These are phyloP conservation scores for Artibeus jamaicensis DNA, from an alignment of 2,797 vertebrate genomes.

Conservation along the genomic window DNA sequence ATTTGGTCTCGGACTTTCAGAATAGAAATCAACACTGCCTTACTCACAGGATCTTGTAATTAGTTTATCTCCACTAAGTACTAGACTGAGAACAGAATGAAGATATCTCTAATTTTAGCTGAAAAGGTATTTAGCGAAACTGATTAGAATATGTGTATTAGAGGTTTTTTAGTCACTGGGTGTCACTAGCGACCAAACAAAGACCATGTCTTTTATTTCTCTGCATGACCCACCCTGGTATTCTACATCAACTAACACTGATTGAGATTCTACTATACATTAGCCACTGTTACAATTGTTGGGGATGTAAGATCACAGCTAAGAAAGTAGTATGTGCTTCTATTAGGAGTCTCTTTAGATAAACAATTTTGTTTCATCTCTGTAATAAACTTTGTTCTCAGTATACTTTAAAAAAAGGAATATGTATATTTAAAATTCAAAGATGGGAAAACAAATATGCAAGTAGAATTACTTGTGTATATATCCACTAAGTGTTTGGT, in stretches of 20 bases:
- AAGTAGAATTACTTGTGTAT: conserved; percentile 5
- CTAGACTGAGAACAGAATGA: background rate
- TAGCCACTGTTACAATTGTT: background rate
- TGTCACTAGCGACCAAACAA: conserved; percentile 4
- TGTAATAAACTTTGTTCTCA: conserved; percentile 58
- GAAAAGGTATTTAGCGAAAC: background rate
- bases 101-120: conserved; percentile 14
- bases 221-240: background rate
- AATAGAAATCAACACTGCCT: background rate
- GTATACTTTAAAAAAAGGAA: conserved; percentile 45
- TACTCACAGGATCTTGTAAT: background rate
- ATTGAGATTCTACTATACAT: background rate
- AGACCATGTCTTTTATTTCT: background rate
- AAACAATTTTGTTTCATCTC: conserved; percentile 66
- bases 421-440: background rate
- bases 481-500: background rate
- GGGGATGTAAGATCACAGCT: background rate
- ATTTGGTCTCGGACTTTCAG: background rate
- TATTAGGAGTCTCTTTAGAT: conserved; percentile 74
- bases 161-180: background rate
- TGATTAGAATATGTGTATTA: background rate
- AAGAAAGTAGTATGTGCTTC: conserved; percentile 47
- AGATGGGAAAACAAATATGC: background rate
- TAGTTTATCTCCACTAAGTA: conserved; percentile 41
- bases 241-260: background rate